Evolutionary conservation across 2,113 vertebrate genomes (phyloP).

Genomic region (Oxyura jamaicensis): DNA sequence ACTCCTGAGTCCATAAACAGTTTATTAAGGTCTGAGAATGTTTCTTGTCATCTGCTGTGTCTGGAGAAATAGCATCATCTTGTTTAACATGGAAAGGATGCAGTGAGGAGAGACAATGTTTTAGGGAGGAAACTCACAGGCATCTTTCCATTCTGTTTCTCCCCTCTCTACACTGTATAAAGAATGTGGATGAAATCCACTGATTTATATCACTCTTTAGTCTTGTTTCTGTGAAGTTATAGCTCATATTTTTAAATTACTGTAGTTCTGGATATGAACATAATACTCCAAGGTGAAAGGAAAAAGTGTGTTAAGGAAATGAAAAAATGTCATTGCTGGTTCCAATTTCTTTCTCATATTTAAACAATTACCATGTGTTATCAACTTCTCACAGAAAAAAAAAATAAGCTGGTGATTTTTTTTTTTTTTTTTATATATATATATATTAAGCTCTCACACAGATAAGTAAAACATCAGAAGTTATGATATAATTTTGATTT

Average conservation of each 20-base stretch:
- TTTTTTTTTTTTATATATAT: no score
- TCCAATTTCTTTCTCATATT: slow-evolving; percentile 18
- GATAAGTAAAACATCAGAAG: neutral
- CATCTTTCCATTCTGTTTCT: neutral
- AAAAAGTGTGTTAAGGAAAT: slow-evolving; percentile 13
- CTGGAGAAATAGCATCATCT: neutral
- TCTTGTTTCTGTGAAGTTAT: neutral
- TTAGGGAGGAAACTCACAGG: neutral
- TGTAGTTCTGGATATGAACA: neutral
- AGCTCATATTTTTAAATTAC: slow-evolving; percentile 41
- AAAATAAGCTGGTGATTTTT: neutral
- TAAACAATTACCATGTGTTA: neutral
- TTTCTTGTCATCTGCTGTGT: neutral
- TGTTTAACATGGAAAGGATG: neutral
- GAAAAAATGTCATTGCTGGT: slow-evolving; percentile 21
- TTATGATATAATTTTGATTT: neutral
- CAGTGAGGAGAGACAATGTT: neutral
- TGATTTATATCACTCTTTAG: neutral
- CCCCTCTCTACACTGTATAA: neutral
- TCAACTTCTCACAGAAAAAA: neutral
- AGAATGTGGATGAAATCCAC: neutral
- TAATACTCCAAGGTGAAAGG: neutral
- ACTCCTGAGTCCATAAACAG: neutral
- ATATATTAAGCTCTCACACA: neutral
- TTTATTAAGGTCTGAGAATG: neutral